Base-by-base conservation (phyloP, 2,888 invertebrate species). In the Autographa gamma region DNA sequence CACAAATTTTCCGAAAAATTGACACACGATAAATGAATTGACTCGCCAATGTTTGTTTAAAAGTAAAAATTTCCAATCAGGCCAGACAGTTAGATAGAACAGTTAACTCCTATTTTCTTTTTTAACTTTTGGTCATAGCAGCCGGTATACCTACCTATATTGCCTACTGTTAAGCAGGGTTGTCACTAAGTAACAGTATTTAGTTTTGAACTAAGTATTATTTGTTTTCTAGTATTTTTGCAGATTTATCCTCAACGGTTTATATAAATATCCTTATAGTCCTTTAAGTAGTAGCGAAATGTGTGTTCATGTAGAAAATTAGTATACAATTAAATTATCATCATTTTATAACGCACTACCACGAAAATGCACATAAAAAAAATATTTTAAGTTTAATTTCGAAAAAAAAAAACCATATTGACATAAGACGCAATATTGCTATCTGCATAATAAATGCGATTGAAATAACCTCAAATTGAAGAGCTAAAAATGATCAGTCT, bases 51-150 rank as follows among this genome's bases (percentile, higher is more conserved):
- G 54, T 77, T 73, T 34, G 67, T n/a, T 66, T 32, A 67, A 69
- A 67, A 80, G 69, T 77, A 70, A 80, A 80, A 80, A n/a, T 74
- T 66, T 48, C 48, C 74, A 64, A 74, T 66, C 63, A 67, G 62
- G 73, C 62, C 31, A 32, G 60, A 74, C 81, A 69, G 74, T 77
- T 77, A 73, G 63, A 65, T 66, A 62, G 60, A 81, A 74, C 74
- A 71, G 78, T 66, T 69, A 74, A 34, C 63, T 13, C 66, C 66
- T 63, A 59, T 76, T 77, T 71, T 69, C 16, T 52, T 68, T 71
- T 74, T 79, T 66, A 64, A 61, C 65, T 67, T 77, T 64, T 66
- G 60, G 43, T 61, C 79, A 77, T 66, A 72, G 63, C 69, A 59
- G 14, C 71, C 52, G 34, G 61, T 64, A 65, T 65, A 59, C 25